Evolutionary conservation across 2,888 invertebrate genomes (phyloP), one percentile per base, ranked within the genome.

Genomic region (Dasysyrphus albostriatus): DNA sequence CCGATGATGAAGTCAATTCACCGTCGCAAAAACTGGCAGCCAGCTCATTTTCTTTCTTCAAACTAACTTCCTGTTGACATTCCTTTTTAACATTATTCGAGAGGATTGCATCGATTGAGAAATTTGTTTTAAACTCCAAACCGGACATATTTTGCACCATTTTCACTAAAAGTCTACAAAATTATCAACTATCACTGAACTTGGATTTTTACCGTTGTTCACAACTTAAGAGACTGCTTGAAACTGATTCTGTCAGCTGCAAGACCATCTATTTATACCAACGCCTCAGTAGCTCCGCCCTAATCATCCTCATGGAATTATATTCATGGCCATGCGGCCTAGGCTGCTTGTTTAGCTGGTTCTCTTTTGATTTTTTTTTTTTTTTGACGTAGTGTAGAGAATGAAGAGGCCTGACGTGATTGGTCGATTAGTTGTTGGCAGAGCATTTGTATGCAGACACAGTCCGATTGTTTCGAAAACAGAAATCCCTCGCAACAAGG

Each of bases 51-150:
- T 80, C 88, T 51, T 83, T 88, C 79, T 88, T 89, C 73, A 79
- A 74, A 47, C 88, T 85, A 34, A 88, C 82, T 47, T 80, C 81
- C 59, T 88, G 88, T 7, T 85, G 88, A 7, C 74, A 82, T 47
- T 88, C 85, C 32, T 78, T 88, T 44, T 81, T 77, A 6, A 85
- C 37, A 65, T 88, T 91, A 76, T 96, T 96, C 24, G 96, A 96
- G 70, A 97, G 93, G 88, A 97, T 95, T 90, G 96, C 95, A 90
- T 96, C 96, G 91, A 97, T 97, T 90, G 96, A 96, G 94, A 97
- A 97, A 91, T 95, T 96, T 91, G 96, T 96, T 93, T 95, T 95
- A 88, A 92, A 91, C 88, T 92, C 92, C 90, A 92, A 91, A 88
- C 91, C 89, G 78, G 89, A 90, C 87, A 91, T 90, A 89, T 90